These are phyloP conservation scores for Acomys russatus DNA, from an alignment of 2,797 vertebrate species.

Conservation along the genomic window DNA sequence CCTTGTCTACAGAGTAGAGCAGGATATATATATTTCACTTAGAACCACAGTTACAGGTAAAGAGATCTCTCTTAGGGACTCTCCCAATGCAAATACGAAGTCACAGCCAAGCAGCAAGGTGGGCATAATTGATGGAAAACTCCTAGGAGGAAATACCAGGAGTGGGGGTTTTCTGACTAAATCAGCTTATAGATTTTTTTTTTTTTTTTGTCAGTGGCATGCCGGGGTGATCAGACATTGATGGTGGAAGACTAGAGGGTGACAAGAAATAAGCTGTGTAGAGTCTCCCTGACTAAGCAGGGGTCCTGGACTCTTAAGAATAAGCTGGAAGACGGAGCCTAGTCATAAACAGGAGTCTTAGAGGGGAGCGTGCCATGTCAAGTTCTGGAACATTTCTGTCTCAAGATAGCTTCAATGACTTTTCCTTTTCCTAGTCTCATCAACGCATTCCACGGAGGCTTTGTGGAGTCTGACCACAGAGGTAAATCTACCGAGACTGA, in stretches of 20 bases:
- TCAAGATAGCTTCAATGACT: not conserved
- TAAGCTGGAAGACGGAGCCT: not conserved
- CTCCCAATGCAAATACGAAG: not conserved
- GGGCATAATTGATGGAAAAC: not conserved
- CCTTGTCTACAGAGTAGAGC: not conserved
- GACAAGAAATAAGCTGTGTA: not conserved
- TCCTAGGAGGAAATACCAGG: not conserved
- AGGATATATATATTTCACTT: not conserved
- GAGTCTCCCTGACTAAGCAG: not conserved
- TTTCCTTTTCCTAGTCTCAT: not conserved
- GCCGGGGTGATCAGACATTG: not conserved
- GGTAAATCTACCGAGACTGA: not conserved
- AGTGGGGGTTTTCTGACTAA: not conserved
- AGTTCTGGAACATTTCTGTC: not conserved
- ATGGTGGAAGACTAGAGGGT: not conserved
- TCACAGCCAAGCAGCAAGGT: not conserved
- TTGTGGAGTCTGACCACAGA: conserved; percentile 20
- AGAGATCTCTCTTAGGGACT: not conserved
- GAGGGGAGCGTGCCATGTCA: not conserved
- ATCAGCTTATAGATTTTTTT: not conserved
- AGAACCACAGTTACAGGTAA: not conserved
- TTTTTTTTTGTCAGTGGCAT: not conserved
- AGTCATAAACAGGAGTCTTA: not conserved
- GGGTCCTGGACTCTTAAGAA: not conserved
- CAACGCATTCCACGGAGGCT: not conserved